Base-by-base conservation (phyloP, 2,113 vertebrate genomes). In the Aldabrachelys gigantea region DNA sequence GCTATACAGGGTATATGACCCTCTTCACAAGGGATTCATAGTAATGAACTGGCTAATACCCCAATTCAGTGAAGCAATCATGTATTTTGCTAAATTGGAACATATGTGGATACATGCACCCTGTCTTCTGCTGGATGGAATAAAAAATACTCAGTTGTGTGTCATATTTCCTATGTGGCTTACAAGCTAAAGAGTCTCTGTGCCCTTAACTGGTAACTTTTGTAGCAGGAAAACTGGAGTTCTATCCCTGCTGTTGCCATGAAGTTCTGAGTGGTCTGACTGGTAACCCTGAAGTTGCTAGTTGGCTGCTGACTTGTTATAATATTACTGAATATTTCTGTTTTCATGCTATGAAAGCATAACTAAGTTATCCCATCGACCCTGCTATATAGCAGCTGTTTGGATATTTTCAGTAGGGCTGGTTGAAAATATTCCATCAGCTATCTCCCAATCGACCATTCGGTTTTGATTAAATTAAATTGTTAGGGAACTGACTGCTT, bases 41-140 rank as follows among this genome's bases (percentile, higher is more conserved):
- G 38, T 76, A 44, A 76, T 25, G 72, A 76, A 41, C n/a, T 76
- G 38, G 72, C 24, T 6, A 0, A 0, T 41, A 84, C 27, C 21
- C 94, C 29, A 84, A 7, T 1, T 14, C 54, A 82, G 3, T 0
- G 0, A 0, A 2, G 5, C 35, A 16, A 54, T 35, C 2, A 0
- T 38, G 31, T 76, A 75, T 41, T 10, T 44, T n/a, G 5, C 88
- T 84, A 87, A 76, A 5, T 2, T 6, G 47, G 44, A 82, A 0
- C 2, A 4, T 29, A 19, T 29, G 84, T 47, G 59, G 82, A 57
- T 69, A 56, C 50, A 21, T 38, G 76, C 76, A n/a, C 14, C 31
- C 85, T 25, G 24, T 11, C 27, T 65, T 54, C 49, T 78, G 75
- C 85, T 44, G 79, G 44, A 25, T 13, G 38, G 62, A 27, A 65